Evolutionary conservation across 1,140 invertebrate species (phyloP).

Genomic region (Procambarus virginalis): DNA sequence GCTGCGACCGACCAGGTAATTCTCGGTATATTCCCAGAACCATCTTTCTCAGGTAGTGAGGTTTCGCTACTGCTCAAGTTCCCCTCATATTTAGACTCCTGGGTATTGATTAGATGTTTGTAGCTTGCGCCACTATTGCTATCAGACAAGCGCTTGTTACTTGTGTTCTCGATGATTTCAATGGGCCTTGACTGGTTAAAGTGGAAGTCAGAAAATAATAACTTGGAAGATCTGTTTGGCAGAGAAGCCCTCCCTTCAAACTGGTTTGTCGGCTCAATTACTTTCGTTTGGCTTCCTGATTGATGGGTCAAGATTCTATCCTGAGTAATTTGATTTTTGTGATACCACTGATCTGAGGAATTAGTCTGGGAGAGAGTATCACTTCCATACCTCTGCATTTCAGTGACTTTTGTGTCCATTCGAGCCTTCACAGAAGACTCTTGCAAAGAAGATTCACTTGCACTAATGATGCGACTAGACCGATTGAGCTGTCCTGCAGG

Average conservation of each 20-base stretch:
- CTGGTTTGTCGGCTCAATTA: neutral
- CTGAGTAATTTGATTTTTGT: neutral
- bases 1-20: slow-evolving; percentile 59
- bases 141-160: neutral
- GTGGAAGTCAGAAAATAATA: neutral
- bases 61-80: neutral
- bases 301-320: too few species aligned
- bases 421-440: neutral
- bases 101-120: neutral
- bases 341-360: neutral
- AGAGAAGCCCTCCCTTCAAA: neutral
- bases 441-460: neutral
- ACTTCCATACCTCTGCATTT: slow-evolving; percentile 6
- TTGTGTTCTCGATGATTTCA: slow-evolving; percentile 19
- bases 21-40: neutral
- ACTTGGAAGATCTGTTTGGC: neutral
- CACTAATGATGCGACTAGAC: neutral
- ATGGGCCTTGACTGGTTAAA: neutral
- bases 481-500: neutral
- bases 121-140: neutral
- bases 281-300: neutral
- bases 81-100: neutral
- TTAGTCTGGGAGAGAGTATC: neutral
- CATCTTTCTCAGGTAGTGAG: neutral
- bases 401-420: too few species aligned